These are phyloP conservation scores for Metopia argyrocephala DNA, from an alignment of 2,888 invertebrate species.

Conservation along the genomic window DNA sequence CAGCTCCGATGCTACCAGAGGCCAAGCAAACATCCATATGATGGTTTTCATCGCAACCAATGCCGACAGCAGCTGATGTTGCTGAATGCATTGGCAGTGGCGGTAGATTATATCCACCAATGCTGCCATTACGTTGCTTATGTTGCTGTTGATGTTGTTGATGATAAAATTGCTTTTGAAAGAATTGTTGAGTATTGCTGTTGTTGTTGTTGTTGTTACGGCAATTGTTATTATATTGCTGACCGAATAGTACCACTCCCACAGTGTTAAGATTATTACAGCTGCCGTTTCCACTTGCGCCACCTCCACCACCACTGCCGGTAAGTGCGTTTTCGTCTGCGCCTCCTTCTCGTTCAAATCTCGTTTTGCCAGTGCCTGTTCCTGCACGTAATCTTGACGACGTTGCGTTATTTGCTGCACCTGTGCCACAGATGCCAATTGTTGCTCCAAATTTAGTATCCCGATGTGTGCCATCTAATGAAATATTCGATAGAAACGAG, in stretches of 20 bases:
- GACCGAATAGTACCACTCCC: slow-evolving; percentile 65
- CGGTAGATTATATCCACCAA: slow-evolving; percentile 56
- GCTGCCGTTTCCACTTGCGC: slow-evolving; percentile 24
- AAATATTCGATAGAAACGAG: slow-evolving; percentile 96
- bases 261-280: slow-evolving; percentile 48
- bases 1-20: slow-evolving; percentile 75
- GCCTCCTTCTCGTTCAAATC: slow-evolving; percentile 45
- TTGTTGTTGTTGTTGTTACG: slow-evolving; percentile 64
- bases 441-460: slow-evolving; percentile 82
- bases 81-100: slow-evolving; percentile 60
- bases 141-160: slow-evolving; percentile 68
- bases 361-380: slow-evolving; percentile 49
- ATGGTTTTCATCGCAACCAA: slow-evolving; percentile 69
- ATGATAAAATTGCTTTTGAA: slow-evolving; percentile 65
- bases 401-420: slow-evolving; percentile 68
- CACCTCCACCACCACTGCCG: slow-evolving; percentile 35
- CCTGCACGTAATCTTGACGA: slow-evolving; percentile 67
- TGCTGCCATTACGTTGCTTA: slow-evolving; percentile 69
- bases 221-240: slow-evolving; percentile 65
- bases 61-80: slow-evolving; percentile 48
- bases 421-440: slow-evolving; percentile 75
- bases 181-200: slow-evolving; percentile 66
- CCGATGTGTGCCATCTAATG: slow-evolving; percentile 92
- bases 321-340: slow-evolving; percentile 53
- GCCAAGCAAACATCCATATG: slow-evolving; percentile 66